phyloP scores from a whole-genome alignment of 2,888 invertebrate genomes.

The Gastrophysa polygoni region DNA sequence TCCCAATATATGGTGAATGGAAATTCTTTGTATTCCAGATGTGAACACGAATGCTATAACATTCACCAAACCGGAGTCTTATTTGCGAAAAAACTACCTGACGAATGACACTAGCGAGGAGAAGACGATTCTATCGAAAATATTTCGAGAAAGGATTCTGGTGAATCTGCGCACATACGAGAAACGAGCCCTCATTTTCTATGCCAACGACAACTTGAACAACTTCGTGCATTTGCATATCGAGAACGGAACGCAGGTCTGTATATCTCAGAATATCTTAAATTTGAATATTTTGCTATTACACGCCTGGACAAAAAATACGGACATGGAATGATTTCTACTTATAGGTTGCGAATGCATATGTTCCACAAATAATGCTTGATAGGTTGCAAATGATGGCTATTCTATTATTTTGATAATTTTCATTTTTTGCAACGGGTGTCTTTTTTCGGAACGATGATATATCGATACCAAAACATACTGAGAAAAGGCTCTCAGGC shows the following conservation, averaged over 20 bases:
- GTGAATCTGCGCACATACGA: conserved; percentile 90
- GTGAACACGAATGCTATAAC: conserved; percentile 89
- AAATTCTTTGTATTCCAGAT: conserved; percentile 62
- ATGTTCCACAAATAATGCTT: too few species aligned
- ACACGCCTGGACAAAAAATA: too few species aligned
- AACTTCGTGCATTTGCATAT: conserved; percentile 92
- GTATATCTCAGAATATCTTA: not conserved
- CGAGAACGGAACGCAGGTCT: conserved; percentile 71
- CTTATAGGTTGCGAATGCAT: too few species aligned
- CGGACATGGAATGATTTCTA: too few species aligned
- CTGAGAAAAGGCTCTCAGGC: too few species aligned
- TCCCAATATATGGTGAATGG: not conserved
- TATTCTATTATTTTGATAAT: too few species aligned
- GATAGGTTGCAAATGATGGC: too few species aligned
- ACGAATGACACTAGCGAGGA: conserved; percentile 60
- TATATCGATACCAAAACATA: too few species aligned
- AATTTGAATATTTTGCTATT: too few species aligned
- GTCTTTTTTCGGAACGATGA: too few species aligned
- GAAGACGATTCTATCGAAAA: conserved; percentile 67
- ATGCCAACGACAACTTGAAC: conserved; percentile 91
- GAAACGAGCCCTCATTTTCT: conserved; percentile 79
- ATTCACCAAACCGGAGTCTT: conserved; percentile 81
- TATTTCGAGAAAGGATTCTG: conserved; percentile 81
- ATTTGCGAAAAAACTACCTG: conserved; percentile 80
- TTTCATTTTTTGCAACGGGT: too few species aligned